A percentile compares a stretch with the other conserved stretches of the same genome.
phyloP scores from a whole-genome alignment of 2,888 invertebrate species.

The Caradrina clavipalpis region DNA sequence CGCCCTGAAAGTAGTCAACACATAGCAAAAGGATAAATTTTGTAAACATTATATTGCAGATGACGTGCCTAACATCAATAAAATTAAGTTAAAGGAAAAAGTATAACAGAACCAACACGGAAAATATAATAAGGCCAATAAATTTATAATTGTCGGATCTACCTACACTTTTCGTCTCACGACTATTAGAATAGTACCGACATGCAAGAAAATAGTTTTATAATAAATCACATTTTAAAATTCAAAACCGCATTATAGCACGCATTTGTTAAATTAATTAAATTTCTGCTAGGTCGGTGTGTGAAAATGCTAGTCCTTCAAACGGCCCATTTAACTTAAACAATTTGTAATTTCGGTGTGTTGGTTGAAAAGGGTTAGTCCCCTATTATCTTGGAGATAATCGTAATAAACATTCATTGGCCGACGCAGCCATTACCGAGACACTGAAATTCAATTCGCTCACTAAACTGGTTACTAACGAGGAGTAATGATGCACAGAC shows the following conservation, averaged over 20 bases:
- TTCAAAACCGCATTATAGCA: conserved; percentile 20
- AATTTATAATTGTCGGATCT: conserved; percentile 29
- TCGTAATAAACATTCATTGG: conserved; percentile 73
- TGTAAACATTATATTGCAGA: conserved; percentile 71
- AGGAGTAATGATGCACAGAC: conserved; percentile 78
- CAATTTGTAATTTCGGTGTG: conserved; percentile 70
- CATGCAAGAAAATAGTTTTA: background rate
- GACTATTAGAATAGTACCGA: background rate
- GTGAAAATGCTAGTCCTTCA: conserved; percentile 58
- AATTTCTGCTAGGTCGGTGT: conserved; percentile 55
- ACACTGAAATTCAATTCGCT: conserved; percentile 81
- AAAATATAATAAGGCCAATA: conserved; percentile 28
- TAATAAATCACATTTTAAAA: conserved; percentile 23
- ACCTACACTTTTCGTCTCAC: conserved; percentile 12
- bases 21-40: conserved; percentile 72
- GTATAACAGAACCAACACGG: conserved; percentile 16
- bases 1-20: conserved; percentile 72
- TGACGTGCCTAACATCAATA: conserved; percentile 31
- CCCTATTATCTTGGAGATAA: conserved; percentile 70
- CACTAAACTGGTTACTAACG: conserved; percentile 76
- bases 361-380: conserved; percentile 70
- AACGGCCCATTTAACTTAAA: conserved; percentile 67
- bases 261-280: conserved; percentile 60
- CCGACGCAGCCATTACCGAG: conserved; percentile 67
- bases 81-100: conserved; percentile 37